Evolutionary conservation across 2,888 invertebrate genomes (phyloP), one percentile per base, ranked within the genome.

Genomic region (Sinotaia quadrata): DNA sequence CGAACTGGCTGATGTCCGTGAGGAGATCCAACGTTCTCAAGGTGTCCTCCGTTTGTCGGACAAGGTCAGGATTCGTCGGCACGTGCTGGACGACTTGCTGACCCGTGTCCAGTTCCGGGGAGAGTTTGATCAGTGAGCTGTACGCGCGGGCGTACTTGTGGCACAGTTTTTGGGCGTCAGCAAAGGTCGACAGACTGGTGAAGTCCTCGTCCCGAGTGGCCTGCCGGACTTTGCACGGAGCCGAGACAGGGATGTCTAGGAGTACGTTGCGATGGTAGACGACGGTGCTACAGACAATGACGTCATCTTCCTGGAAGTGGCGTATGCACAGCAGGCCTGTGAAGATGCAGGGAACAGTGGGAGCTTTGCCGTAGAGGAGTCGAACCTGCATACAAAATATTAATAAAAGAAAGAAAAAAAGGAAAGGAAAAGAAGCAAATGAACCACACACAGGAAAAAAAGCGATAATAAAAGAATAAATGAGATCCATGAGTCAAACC

Each of bases 341-440:
- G 56, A 84, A 84, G 37, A 83, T 83, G 54, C 81, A 82, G 1
- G 83, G 83, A 7, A 80, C 81, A 5, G 81, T 78, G 0, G 84
- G 84, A 0, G 82, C 78, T 66, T 82, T 84, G 8, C 84, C 84
- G 67, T 75, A 84, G 27, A 84, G 74, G 44, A 84, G 76, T 27
- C 83, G 68, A 8, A 82, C 82, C 65, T 65, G 54, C 47, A 18
- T n/a, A n/a, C n/a, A n/a, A n/a, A n/a, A n/a, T n/a, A n/a, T n/a
- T n/a, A n/a, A n/a, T n/a, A n/a, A n/a, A n/a, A n/a, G n/a, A n/a
- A n/a, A n/a, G n/a, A n/a, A n/a, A n/a, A n/a, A n/a, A n/a, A n/a
- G n/a, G n/a, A n/a, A n/a, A n/a, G n/a, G n/a, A n/a, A n/a, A n/a
- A n/a, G n/a, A n/a, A n/a, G n/a, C n/a, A n/a, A n/a, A n/a, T n/a